These are phyloP conservation scores for Falco novaeseelandiae DNA, from an alignment of 2,797 vertebrate species.

Conservation along the genomic window DNA sequence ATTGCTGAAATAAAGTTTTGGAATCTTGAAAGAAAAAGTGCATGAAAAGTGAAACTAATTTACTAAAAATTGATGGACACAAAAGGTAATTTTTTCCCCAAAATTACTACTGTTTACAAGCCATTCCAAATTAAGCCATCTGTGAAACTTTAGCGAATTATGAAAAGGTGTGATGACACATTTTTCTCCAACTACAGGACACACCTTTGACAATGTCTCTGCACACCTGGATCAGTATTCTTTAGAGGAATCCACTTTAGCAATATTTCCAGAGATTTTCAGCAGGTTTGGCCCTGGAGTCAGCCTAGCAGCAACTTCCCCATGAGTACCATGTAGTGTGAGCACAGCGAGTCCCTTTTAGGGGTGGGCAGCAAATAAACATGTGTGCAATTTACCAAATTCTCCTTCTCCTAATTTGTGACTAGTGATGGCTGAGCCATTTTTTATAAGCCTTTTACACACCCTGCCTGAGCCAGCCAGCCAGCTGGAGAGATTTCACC, in stretches of 20 bases:
- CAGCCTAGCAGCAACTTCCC: background rate
- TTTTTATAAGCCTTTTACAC: background rate
- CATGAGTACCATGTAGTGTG: fast-evolving
- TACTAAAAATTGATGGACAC: background rate
- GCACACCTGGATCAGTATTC: background rate
- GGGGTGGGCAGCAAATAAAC: fast-evolving
- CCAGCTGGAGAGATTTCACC: background rate
- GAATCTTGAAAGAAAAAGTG: background rate
- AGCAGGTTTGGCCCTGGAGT: background rate
- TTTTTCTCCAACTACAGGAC: background rate
- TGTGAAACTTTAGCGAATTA: background rate
- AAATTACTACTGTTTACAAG: background rate
- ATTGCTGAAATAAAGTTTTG: background rate
- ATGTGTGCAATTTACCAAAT: fast-evolving
- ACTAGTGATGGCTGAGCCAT: background rate
- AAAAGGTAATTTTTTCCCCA: fast-evolving
- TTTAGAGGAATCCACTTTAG: background rate
- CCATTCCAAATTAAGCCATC: background rate
- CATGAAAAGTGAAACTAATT: background rate
- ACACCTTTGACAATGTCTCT: background rate
- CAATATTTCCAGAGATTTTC: background rate
- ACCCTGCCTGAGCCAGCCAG: background rate
- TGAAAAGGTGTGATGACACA: background rate
- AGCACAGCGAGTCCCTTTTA: fast-evolving
- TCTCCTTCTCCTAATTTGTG: background rate